Conservation (phyloP, 2,888 invertebrate genomes). For the Drosophila recens region DNA sequence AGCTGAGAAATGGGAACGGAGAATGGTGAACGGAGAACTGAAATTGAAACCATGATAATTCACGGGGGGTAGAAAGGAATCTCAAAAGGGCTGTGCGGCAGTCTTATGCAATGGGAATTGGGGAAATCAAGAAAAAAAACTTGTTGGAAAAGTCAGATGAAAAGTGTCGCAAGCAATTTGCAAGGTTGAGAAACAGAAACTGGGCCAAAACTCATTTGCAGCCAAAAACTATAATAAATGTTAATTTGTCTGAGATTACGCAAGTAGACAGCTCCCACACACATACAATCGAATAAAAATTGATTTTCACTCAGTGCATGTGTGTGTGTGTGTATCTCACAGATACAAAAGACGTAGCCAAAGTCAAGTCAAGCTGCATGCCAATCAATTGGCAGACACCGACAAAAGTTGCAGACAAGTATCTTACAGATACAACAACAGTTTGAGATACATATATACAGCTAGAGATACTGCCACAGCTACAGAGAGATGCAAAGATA, state of each 20-base stretch:
- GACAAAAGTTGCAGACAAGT: conserved; percentile 66
- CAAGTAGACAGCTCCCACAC: conserved; percentile 35
- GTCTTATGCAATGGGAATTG: conserved; percentile 57
- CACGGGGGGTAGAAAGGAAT: neutral
- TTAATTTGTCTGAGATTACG: conserved; percentile 73
- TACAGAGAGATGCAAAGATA: conserved; percentile 7
- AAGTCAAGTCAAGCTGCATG: conserved; percentile 55
- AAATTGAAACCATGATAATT: conserved; percentile 62
- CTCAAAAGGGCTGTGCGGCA: conserved; percentile 29
- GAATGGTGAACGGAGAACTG: conserved; percentile 24
- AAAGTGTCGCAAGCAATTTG: conserved; percentile 79
- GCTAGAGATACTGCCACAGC: conserved; percentile 11
- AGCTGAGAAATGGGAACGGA: conserved; percentile 31
- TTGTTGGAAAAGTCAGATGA: conserved; percentile 37
- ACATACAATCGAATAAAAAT: conserved; percentile 64
- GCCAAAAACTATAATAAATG: conserved; percentile 68
- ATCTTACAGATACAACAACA: conserved; percentile 49
- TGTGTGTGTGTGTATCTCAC: conserved; percentile 28
- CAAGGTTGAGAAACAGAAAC: conserved; percentile 28
- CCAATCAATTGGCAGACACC: conserved; percentile 59
- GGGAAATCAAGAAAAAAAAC: conserved; percentile 29
- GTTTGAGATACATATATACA: conserved; percentile 21
- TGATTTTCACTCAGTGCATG: conserved; percentile 53
- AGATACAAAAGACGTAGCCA: conserved; percentile 29
- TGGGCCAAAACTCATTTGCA: conserved; percentile 56